Evolutionary conservation across 2,113 vertebrate species (phyloP).

Genomic region (Synodontis membranacea): DNA sequence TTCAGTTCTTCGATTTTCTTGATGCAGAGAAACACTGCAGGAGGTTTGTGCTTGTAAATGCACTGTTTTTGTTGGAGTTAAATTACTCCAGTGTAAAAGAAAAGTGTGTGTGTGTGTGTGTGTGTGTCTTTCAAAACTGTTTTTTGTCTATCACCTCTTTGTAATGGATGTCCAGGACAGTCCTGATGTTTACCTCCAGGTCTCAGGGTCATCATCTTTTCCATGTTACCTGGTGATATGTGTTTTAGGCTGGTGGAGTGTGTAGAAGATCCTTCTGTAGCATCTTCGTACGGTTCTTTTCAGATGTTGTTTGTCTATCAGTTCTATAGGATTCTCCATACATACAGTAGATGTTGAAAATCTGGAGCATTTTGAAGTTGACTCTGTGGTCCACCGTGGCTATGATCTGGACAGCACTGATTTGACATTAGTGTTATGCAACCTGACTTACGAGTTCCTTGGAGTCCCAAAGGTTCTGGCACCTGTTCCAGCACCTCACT

Average conservation of each 20-base stretch:
- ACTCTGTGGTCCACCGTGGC: neutral
- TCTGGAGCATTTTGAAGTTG: neutral
- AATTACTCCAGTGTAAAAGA: slow-evolving; percentile 30
- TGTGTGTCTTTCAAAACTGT: neutral
- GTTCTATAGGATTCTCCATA: neutral
- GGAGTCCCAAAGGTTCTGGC: neutral
- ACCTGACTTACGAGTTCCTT: neutral
- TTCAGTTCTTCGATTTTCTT: slow-evolving; percentile 31
- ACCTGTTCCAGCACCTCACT: neutral
- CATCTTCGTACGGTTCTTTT: neutral
- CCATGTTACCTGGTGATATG: neutral
- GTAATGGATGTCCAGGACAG: neutral
- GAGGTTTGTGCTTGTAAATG: slow-evolving; percentile 22
- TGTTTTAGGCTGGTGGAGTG: neutral
- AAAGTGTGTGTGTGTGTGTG: slow-evolving; percentile 23
- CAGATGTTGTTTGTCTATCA: neutral
- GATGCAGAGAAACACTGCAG: neutral
- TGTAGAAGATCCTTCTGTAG: neutral
- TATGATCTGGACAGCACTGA: neutral
- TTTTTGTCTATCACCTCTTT: neutral
- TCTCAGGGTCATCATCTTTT: neutral
- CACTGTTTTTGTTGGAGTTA: slow-evolving; percentile 21
- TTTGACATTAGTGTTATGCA: neutral
- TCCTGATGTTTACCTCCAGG: neutral
- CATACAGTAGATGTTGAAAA: neutral